phyloP scores from a whole-genome alignment of 2,888 invertebrate species.

The Clistopyga incitator region DNA sequence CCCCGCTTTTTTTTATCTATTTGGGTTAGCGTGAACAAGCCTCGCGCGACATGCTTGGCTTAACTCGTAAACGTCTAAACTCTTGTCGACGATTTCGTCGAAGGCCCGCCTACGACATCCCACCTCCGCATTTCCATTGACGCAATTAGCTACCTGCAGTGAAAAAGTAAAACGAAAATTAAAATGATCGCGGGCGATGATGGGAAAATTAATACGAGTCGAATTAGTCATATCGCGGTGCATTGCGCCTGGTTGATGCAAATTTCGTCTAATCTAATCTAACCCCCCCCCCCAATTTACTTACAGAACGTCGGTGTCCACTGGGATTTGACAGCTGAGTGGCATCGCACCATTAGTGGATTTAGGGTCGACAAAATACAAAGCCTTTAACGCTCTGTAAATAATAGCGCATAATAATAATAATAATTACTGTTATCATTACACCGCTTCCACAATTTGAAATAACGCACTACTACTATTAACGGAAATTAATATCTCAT shows the following conservation, averaged over 20 bases:
- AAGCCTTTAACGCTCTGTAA: not conserved
- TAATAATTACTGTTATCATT: no score
- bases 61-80: constrained; percentile 56
- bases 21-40: constrained; percentile 74
- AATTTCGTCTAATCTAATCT: constrained; percentile 52
- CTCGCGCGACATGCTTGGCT: constrained; percentile 42
- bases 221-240: no score
- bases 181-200: not conserved
- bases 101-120: not conserved
- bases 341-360: constrained; percentile 42
- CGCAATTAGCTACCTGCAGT: not conserved
- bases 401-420: constrained; percentile 24
- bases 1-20: constrained; percentile 79
- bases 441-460: no score
- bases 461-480: not conserved
- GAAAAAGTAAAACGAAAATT: not conserved
- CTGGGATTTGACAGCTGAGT: constrained; percentile 41
- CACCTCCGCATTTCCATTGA: not conserved
- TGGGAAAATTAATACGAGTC: no score
- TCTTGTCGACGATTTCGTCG: constrained; percentile 29
- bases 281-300: constrained; percentile 13
- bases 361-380: constrained; percentile 10
- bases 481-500: no score
- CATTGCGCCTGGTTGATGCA: constrained; percentile 6
- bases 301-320: constrained; percentile 13